Base-by-base conservation (phyloP, 1,140 invertebrate genomes). In the Drosophila melanica region DNA sequence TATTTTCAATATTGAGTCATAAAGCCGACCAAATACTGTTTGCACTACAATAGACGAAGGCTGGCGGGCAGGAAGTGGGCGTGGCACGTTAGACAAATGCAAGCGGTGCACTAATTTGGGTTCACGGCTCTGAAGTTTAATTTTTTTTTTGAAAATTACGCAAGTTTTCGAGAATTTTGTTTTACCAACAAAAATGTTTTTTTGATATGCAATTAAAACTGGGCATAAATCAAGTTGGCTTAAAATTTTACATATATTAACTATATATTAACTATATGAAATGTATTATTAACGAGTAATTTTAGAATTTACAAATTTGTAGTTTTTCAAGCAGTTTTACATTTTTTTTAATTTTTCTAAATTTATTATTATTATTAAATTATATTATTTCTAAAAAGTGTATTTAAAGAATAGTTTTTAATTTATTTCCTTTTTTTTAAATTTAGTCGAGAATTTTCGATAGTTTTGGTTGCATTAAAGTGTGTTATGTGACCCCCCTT, bases 1-100 rank as follows among this genome's bases (percentile, higher is more conserved):
- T 81, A 81, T 81, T 81, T 81, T 81, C 75, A 81, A 81, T 81
- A 81, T 81, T 81, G 79, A 81, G 79, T 81, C 79, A 81, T 81
- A 69, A 72, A 44, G 20, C 30, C 18, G 30, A 35, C 41, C 23
- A 54, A 18, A 39, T 18, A 18, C 12, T 30, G 8, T 8, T 12
- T 8, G 18, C 35, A 16, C 30, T 14, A 42, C 42, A 58, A 58
- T 50, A 7, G 47, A 18, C n/a, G 23, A 12, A 14, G 3, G 44
- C 20, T 4, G 18, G 11, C 41, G 11, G 37, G 65, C 77, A 79
- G 77, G 77, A 79, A 79, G 50, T 79, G 77, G 77, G 77, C 77
- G 77, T 79, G 16, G 14, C 42, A 6, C 4, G 1, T 23, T 30
- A 9, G n/a, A 55, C 2, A 35, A 4, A 18, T 37, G 33, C 16